Conservation (phyloP, 2,113 vertebrate species). For the Etheostoma spectabile region DNA sequence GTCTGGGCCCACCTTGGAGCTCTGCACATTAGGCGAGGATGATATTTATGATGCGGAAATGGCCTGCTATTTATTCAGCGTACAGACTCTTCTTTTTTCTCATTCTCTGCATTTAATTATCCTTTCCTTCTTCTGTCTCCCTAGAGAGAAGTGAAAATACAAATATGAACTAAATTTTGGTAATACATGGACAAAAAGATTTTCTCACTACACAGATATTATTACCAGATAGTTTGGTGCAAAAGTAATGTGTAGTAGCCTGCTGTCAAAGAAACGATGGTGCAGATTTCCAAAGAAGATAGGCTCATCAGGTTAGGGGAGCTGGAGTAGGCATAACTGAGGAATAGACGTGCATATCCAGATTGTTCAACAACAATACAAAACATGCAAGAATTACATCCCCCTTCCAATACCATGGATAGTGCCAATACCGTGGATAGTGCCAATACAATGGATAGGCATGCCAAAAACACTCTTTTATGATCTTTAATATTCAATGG, state of each 20-base stretch:
- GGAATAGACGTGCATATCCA: too few relatives aligned
- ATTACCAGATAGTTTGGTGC: not conserved
- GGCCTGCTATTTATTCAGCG: slow-evolving; percentile 78
- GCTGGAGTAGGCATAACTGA: too few relatives aligned
- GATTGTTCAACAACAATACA: too few relatives aligned
- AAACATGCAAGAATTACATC: too few relatives aligned
- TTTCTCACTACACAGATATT: not conserved
- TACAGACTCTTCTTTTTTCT: slow-evolving; percentile 36
- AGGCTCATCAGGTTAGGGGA: too few relatives aligned
- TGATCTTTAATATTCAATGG: too few relatives aligned
- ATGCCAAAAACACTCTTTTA: too few relatives aligned
- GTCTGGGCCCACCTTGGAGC: slow-evolving; percentile 65
- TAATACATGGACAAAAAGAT: not conserved
- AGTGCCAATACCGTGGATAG: too few relatives aligned
- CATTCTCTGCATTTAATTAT: slow-evolving; percentile 9
- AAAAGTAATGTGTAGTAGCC: not conserved
- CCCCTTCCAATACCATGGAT: too few relatives aligned
- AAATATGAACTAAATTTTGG: not conserved
- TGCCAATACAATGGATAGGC: too few relatives aligned
- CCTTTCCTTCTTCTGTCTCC: not conserved
- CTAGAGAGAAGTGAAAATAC: slow-evolving; percentile 5
- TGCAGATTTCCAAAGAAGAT: not conserved
- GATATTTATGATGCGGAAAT: slow-evolving; percentile 84
- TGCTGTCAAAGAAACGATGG: not conserved
- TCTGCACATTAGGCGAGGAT: slow-evolving; percentile 68